These are phyloP conservation scores for Hycleus phaleratus DNA, from an alignment of 1,140 invertebrate genomes.

Conservation along the genomic window DNA sequence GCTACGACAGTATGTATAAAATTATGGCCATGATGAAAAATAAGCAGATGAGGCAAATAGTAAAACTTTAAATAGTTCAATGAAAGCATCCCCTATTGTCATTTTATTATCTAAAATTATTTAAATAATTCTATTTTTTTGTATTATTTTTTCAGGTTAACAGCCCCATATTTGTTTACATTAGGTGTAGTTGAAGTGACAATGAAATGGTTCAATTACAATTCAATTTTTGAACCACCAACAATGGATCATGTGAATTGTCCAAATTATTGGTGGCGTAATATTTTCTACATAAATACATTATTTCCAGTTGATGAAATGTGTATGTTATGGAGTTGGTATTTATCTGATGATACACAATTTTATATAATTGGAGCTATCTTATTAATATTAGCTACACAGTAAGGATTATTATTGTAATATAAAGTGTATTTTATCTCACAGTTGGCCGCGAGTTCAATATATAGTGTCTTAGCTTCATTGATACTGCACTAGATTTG, in stretches of 20 bases:
- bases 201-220: constrained; percentile 74
- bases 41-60: no score
- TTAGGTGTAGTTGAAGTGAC: constrained; percentile 68
- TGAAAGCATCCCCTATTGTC: no score
- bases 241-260: constrained; percentile 73
- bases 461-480: no score
- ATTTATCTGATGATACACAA: constrained; percentile 78
- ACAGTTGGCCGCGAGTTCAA: no score
- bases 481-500: no score
- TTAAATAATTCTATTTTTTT: background rate
- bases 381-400: constrained; percentile 63
- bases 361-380: constrained; percentile 74
- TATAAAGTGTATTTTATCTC: background rate
- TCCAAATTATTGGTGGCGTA: constrained; percentile 79
- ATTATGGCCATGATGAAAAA: no score
- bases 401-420: constrained; percentile 20
- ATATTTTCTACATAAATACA: constrained; percentile 76
- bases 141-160: constrained; percentile 50
- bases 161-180: constrained; percentile 75
- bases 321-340: constrained; percentile 88
- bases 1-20: no score
- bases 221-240: constrained; percentile 75
- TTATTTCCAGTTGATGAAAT: constrained; percentile 78
- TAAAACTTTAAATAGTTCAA: no score
- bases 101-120: background rate